Evolutionary conservation across 53 echinoderm and acorn worm genomes (phyloP), one percentile per base, ranked within the genome.

Genomic region (Hippasteria phrygiana): DNA sequence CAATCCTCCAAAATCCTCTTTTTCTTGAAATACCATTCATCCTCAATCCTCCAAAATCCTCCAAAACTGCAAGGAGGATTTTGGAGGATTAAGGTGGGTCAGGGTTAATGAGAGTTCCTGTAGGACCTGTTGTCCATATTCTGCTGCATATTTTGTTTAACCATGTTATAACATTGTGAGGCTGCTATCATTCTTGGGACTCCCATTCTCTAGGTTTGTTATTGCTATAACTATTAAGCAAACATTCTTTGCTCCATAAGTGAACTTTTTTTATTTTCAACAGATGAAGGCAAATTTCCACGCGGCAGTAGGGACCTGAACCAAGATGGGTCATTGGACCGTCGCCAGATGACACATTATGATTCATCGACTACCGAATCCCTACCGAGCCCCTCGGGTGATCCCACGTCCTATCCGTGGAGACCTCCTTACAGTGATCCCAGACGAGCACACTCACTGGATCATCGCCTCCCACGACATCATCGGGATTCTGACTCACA

Each of bases 341-440:
- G 43, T 83, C 37, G 41, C 26, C 40, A 71, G 51, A 72, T 12
- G 38, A 34, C 53, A 33, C 48, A 84, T 33, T 84, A 71, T 43
- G 79, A 79, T 16, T 79, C 79, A 0, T 79, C 79, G 18, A 79
- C 79, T 12, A 59, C 79, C 22, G 79, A 62, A 24, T 79, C 79
- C 0, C 20, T 79, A 62, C 79, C 79, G 4, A 79, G 79, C 27
- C 79, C 79, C 39, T 54, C 56, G 2, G 78, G 55, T 4, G 54
- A 78, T 11, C 55, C 78, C 20, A 55, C 22, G n/a, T 20, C 55
- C 35, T 36, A 53, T 78, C 78, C 78, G 17, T 41, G 27, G 41
- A 62, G 59, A 39, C 62, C 56, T 1, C 37, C 69, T 12, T 18
- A 9, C 32, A 35, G 34, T 9, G 69, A 67, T 18, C 35, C 35